phyloP scores from a whole-genome alignment of 1,140 invertebrate species.

The Drosophila athabasca region DNA sequence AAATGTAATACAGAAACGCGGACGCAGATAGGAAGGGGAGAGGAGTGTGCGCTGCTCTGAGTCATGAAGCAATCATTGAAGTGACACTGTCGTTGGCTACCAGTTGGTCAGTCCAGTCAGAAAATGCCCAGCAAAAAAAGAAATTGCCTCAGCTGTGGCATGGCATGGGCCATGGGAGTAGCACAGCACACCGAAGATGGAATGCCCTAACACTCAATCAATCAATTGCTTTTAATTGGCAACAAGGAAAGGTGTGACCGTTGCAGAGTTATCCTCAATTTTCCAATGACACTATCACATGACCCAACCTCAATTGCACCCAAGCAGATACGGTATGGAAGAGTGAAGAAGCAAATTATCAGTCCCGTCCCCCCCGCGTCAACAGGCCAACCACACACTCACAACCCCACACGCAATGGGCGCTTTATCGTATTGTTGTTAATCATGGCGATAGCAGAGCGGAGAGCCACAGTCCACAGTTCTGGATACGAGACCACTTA shows the following conservation, averaged over 20 bases:
- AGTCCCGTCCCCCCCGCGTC: constrained; percentile 3
- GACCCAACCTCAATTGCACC: constrained; percentile 25
- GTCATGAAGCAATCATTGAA: constrained; percentile 43
- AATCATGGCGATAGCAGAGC: constrained; percentile 38
- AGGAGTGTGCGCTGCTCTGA: constrained; percentile 22
- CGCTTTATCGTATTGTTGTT: constrained; percentile 52
- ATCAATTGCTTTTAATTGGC: constrained; percentile 2
- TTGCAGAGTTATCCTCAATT: not conserved
- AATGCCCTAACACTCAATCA: constrained; percentile 3
- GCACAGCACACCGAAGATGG: not conserved
- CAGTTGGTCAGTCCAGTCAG: constrained; percentile 31
- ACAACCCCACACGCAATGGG: constrained; percentile 1
- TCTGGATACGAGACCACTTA: constrained; percentile 82
- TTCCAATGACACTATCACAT: constrained; percentile 10
- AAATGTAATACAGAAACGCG: constrained; percentile 48
- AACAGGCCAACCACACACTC: constrained; percentile 16
- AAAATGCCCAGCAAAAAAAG: constrained; percentile 25
- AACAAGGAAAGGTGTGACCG: constrained; percentile 7
- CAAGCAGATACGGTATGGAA: constrained; percentile 13
- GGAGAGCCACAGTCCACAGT: not conserved
- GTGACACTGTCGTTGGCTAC: constrained; percentile 6
- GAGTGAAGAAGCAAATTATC: constrained; percentile 31
- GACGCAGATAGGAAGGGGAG: not conserved
- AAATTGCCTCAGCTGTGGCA: not conserved
- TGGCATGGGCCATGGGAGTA: not conserved